Base-by-base conservation (phyloP, 2,113 vertebrate genomes). In the Leucosticte australis region DNA sequence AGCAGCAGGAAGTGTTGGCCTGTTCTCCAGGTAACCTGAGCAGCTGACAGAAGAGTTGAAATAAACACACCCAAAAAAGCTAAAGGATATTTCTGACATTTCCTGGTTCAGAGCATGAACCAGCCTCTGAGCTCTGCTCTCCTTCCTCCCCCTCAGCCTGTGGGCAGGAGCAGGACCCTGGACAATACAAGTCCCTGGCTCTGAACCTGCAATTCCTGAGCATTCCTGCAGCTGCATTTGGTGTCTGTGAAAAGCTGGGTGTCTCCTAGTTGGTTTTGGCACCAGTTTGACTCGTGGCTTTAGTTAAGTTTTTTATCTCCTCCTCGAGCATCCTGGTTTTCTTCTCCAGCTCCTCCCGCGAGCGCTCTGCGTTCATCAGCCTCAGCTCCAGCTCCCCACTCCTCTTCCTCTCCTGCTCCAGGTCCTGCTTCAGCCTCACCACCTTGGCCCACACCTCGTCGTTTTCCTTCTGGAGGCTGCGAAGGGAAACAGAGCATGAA, bases 381-480 rank as follows among this genome's bases (percentile, higher is more conserved):
- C 97, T 98, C 91, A 97, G 96, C 95, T 99, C 98, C 96, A 99
- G 95, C 30, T 97, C 97, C 3, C 95, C 96, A 23, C 89, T 97
- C 31, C 80, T 97, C 79, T 97, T 97, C 89, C 95, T 98, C 91
- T 99, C 98, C 31, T 89, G 96, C 88, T 99, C 98, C 53, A 99
- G 44, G 15, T 98, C 98, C 31, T 98, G 96, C 49, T 92, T 98
- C 59, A 99, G 98, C 95, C 98, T 98, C 6, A 98, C 96, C 59
- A 99, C 98, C 21, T 97, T 98, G 77, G 98, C 97, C 92, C 96
- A 98, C 56, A 98, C 98, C 5, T 99, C 98, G 12, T 97, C 98
- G 94, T 99, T 99, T 87, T 98, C 98, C 91, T 98, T 98, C 83
- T 98, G 98, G 8, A 99, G 97, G 78, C 99, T 99, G 97, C 5